phyloP scores from a whole-genome alignment of 2,113 vertebrate species.

The Accipiter cooperii region DNA sequence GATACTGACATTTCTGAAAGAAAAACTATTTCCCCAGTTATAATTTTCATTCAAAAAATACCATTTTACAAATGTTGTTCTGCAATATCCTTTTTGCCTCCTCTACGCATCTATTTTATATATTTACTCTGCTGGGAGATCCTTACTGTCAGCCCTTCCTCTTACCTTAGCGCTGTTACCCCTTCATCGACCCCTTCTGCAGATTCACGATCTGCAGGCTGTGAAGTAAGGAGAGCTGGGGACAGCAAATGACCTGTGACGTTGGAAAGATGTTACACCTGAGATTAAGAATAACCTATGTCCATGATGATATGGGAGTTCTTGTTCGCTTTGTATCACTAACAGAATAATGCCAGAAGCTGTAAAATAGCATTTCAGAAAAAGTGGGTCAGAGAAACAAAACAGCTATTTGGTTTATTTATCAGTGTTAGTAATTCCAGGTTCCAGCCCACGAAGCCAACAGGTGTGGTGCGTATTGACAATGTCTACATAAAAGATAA shows the following conservation, averaged over 20 bases:
- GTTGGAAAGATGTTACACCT: neutral
- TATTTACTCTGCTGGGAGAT: neutral
- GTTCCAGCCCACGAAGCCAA: neutral
- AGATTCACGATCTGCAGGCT: neutral
- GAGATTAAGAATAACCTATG: neutral
- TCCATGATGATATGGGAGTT: neutral
- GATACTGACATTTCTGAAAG: conserved; percentile 40
- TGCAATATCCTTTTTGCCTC: neutral
- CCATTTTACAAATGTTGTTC: neutral
- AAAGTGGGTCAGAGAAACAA: neutral
- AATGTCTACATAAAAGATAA: neutral
- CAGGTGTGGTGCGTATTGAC: neutral
- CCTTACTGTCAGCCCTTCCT: neutral
- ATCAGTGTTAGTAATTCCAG: neutral
- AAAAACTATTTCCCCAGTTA: conserved; percentile 1
- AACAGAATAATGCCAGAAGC: neutral
- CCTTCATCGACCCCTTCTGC: neutral
- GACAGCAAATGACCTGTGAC: neutral
- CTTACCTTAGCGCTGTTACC: neutral
- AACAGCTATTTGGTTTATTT: neutral
- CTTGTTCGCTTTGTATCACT: neutral
- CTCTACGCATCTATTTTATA: neutral
- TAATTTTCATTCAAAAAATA: conserved; percentile 9
- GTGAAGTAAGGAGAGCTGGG: neutral
- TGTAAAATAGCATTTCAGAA: neutral